These are phyloP conservation scores for Plusia festucae DNA, from an alignment of 2,888 invertebrate genomes.

Conservation along the genomic window DNA sequence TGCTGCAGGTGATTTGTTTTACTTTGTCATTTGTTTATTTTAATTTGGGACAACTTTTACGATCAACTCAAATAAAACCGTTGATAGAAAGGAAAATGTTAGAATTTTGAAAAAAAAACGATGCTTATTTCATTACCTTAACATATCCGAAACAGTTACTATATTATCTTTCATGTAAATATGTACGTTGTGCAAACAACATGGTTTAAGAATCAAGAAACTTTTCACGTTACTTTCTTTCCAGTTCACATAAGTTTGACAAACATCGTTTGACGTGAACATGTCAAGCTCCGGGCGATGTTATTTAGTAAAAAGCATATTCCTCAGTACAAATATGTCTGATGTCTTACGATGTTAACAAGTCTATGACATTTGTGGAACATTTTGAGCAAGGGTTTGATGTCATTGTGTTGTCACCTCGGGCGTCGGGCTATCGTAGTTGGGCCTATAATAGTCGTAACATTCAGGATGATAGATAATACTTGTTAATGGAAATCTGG, in stretches of 20 bases:
- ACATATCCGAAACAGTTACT: conserved; percentile 33
- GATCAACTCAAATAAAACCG: neutral
- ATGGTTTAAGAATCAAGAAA: conserved; percentile 50
- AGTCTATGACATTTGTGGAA: conserved; percentile 57
- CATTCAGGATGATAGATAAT: conserved; percentile 58
- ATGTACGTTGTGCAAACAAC: conserved; percentile 43
- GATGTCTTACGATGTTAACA: conserved; percentile 72
- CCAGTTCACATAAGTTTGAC: conserved; percentile 54
- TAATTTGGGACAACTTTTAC: conserved; percentile 9
- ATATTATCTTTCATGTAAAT: conserved; percentile 14
- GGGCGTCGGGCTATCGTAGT: conserved; percentile 71
- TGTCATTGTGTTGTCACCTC: conserved; percentile 73
- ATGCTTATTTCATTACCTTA: neutral
- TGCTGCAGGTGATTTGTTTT: conserved; percentile 65
- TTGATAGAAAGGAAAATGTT: neutral
- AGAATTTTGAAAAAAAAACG: neutral
- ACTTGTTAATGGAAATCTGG: conserved; percentile 59
- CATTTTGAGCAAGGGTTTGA: conserved; percentile 66
- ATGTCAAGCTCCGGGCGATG: conserved; percentile 42
- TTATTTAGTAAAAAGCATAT: conserved; percentile 51
- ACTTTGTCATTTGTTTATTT: conserved; percentile 58
- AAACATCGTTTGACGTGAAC: conserved; percentile 54
- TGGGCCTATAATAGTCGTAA: conserved; percentile 60
- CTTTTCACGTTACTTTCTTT: conserved; percentile 54
- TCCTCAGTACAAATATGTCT: conserved; percentile 47